Conservation (phyloP, 2,888 invertebrate genomes). For the Callyntrura guangdongensis region DNA sequence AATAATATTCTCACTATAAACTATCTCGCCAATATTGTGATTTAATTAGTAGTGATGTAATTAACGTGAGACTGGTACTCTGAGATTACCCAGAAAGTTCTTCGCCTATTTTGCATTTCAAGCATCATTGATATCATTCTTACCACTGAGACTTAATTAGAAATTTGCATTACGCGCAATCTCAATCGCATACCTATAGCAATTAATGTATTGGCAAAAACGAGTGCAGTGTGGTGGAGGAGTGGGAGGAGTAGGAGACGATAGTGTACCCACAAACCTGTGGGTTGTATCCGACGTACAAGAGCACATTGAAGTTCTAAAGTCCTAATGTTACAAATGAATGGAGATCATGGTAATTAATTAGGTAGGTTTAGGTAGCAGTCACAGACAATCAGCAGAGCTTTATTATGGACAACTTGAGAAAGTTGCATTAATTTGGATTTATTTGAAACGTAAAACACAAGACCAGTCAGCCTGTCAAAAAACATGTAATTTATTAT, state of each 20-base stretch:
- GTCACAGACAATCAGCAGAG: background rate
- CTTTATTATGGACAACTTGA: constrained; percentile 9
- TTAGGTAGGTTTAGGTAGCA: background rate
- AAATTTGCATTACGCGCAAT: constrained; percentile 18
- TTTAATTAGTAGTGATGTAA: constrained; percentile 1
- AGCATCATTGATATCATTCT: background rate
- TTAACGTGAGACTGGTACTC: background rate
- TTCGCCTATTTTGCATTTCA: background rate
- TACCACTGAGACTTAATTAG: constrained; percentile 9
- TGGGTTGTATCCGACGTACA: too few relatives aligned
- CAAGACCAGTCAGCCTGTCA: constrained; percentile 37
- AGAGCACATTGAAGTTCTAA: too few relatives aligned
- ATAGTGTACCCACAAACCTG: too few relatives aligned
- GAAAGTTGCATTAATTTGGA: background rate
- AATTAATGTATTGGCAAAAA: background rate
- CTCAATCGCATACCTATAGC: background rate
- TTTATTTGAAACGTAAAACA: background rate
- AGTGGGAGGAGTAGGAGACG: background rate
- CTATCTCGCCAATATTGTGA: background rate
- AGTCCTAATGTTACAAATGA: too few relatives aligned
- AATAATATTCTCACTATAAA: background rate
- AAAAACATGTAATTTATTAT: constrained; percentile 50
- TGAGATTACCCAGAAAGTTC: background rate
- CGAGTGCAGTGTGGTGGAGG: background rate
- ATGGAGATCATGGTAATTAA: background rate